Base-by-base conservation (phyloP, 2,888 invertebrate species). In the Chironomus riparius region DNA sequence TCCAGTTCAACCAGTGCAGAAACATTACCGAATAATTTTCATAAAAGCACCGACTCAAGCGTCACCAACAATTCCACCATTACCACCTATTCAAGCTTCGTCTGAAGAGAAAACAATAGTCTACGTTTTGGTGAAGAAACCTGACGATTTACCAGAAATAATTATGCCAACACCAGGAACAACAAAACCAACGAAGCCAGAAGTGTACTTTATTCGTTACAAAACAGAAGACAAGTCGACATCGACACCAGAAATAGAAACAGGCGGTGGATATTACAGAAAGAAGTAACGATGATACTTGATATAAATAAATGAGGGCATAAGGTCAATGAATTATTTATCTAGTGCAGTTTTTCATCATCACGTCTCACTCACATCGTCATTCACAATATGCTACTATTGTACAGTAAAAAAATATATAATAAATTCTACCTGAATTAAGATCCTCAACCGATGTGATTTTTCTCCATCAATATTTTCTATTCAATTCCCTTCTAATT, bases 121-220 rank as follows among this genome's bases (percentile, higher is more conserved):
- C 12, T 72, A 72, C 61, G 72, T 72, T 28, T 38, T 72, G 18
- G 72, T 72, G 10, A 72, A 72, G 47, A 72, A 72, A 72, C 72
- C 72, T 18, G 72, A 72, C 15, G 72, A 72, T 12, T 12, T 72
- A 15, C 72, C 72, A 13, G 61, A 61, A 18, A 72, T 62, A 13
- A 50, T 47, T 10, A 5, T 47, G 18, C 61, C 72, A 4, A 72
- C 72, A 62, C 61, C 62, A 18, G 47, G 47, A n/a, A n/a, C 72
- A 61, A 72, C 72, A n/a, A 4, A 12, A 7, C 72, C 72, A 28
- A 24, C 61, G 12, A 72, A 72, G 47, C 72, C 72, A 15, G 72
- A 72, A 62, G 72, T 72, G 4, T 72, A 72, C 13, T 72, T 72
- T 13, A 72, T 72, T 15, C 61, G 62, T 13, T 72, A 72, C 47